Conservation (phyloP, 2,797 vertebrate species). For the Semotilus atromaculatus region DNA sequence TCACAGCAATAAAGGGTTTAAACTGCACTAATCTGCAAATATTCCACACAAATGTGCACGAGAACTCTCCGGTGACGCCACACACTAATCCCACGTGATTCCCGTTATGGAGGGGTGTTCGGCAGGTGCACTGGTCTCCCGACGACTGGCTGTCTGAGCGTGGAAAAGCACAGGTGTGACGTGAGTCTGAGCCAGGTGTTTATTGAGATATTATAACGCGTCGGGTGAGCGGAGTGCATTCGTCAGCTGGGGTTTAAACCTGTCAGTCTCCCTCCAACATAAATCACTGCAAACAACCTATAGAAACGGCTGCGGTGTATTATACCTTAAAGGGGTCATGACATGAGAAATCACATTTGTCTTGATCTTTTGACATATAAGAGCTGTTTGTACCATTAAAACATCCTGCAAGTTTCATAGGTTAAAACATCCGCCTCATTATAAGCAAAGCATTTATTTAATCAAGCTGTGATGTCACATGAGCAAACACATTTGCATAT, state of each 20-base stretch:
- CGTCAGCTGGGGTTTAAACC: conserved; percentile 77
- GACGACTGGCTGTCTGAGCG: conserved; percentile 72
- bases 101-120: conserved; percentile 69
- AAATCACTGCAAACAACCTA: conserved; percentile 66
- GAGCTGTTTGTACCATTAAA: neutral
- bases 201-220: conserved; percentile 85
- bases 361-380: neutral
- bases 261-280: conserved; percentile 69
- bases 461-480: neutral
- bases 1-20: conserved; percentile 6
- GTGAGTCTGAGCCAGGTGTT: conserved; percentile 80
- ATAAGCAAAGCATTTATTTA: neutral
- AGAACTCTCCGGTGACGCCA: conserved; percentile 8
- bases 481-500: neutral
- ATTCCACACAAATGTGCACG: conserved; percentile 9
- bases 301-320: conserved; percentile 5
- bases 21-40: neutral
- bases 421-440: neutral
- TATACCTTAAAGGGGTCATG: neutral
- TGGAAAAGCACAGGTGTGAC: conserved; percentile 81
- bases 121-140: conserved; percentile 81
- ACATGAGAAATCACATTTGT: neutral
- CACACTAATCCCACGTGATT: conserved; percentile 9
- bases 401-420: neutral
- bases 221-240: conserved; percentile 74